These are phyloP conservation scores for Orcinus orca DNA, from an alignment of 2,113 vertebrate species.

Conservation along the genomic window DNA sequence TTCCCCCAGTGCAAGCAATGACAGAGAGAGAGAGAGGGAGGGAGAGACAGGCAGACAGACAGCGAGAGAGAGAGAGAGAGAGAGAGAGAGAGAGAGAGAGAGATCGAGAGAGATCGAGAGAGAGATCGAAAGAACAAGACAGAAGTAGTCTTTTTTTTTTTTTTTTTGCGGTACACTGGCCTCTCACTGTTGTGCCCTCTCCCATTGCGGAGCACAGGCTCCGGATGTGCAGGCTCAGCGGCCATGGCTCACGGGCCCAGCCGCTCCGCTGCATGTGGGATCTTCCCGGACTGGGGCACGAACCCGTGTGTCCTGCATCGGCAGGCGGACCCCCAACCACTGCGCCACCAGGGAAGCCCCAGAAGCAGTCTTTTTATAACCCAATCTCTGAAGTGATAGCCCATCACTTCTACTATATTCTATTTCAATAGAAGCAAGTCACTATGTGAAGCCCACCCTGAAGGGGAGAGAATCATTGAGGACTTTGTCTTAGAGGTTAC, in stretches of 20 bases:
- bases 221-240: too few species aligned
- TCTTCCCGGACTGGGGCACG: too few species aligned
- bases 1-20: neutral
- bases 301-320: too few species aligned
- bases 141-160: neutral
- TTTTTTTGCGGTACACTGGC: too few species aligned
- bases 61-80: neutral
- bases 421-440: neutral
- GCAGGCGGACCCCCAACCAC: too few species aligned
- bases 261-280: too few species aligned
- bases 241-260: too few species aligned
- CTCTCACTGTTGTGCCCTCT: too few species aligned
- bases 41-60: neutral
- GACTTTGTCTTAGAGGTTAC: neutral
- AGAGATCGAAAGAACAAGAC: neutral
- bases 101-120: neutral
- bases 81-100: neutral
- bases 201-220: too few species aligned
- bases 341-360: too few species aligned
- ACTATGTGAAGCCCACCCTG: neutral
- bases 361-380: neutral
- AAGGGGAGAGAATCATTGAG: neutral
- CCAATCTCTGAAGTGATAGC: neutral
- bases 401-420: neutral
- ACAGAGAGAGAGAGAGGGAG: neutral